These are phyloP conservation scores for Larimichthys crocea DNA, from an alignment of 2,113 vertebrate genomes.

Conservation along the genomic window DNA sequence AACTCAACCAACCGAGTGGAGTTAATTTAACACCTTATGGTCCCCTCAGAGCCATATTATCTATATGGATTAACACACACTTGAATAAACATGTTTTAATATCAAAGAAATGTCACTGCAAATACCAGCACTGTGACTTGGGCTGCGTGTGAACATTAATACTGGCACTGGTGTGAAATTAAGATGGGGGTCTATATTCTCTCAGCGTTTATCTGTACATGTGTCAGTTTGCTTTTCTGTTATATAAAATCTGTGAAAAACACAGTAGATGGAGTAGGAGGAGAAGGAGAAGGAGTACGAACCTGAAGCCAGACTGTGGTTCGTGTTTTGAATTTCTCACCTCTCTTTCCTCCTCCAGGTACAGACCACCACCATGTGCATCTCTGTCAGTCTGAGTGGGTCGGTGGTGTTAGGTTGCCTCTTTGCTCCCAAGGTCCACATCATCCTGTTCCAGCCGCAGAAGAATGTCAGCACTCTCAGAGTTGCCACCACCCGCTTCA, in stretches of 20 bases:
- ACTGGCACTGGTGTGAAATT: constrained; percentile 10
- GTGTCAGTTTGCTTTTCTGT: background rate
- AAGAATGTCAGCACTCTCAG: constrained; percentile 95
- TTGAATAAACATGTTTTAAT: constrained; percentile 1
- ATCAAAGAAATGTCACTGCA: background rate
- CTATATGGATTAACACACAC: background rate
- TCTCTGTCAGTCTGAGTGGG: constrained; percentile 97
- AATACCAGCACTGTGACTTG: background rate
- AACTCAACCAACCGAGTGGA: background rate
- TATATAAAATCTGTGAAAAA: background rate
- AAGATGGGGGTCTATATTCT: background rate
- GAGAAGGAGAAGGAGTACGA: background rate
- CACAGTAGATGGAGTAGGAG: background rate
- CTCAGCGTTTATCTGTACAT: background rate
- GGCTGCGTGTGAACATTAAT: background rate
- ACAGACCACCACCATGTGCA: constrained; percentile 98
- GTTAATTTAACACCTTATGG: background rate
- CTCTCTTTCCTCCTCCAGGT: constrained; percentile 83
- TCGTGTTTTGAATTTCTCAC: background rate
- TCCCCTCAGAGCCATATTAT: background rate
- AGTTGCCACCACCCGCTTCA: constrained; percentile 90
- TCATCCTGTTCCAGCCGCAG: constrained; percentile 98
- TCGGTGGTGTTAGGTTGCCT: constrained; percentile 97
- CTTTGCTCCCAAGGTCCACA: constrained; percentile 96
- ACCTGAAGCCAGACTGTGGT: background rate